Percentiles rank a stretch among this genome's conserved stretches.
phyloP scores from a whole-genome alignment of 2,797 vertebrate species.

The Semotilus atromaculatus region DNA sequence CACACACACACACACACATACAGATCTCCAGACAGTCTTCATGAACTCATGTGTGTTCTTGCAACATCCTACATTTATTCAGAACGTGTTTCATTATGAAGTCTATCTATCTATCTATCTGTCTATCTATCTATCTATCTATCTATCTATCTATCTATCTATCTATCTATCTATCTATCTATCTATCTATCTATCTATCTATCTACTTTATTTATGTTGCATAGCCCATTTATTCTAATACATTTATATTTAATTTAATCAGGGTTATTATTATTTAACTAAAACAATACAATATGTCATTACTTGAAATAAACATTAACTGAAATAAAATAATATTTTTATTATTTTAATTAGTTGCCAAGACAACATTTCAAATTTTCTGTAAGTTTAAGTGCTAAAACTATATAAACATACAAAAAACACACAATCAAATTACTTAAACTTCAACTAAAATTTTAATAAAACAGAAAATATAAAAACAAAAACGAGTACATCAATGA shows the following conservation, averaged over 20 bases:
- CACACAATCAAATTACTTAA: background rate
- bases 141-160: no score
- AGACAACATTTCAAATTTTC: background rate
- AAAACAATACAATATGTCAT: background rate
- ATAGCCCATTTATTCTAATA: background rate
- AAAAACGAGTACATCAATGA: background rate
- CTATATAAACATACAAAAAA: background rate
- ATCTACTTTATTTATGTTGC: background rate
- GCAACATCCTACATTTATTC: background rate
- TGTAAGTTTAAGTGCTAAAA: background rate
- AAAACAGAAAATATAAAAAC: background rate
- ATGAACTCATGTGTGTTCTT: background rate
- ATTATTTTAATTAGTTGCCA: no score
- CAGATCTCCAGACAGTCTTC: background rate
- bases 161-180: no score
- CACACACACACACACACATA: background rate
- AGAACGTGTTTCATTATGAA: no score
- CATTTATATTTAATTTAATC: background rate
- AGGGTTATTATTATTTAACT: no score
- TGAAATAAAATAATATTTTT: no score
- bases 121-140: no score
- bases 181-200: no score
- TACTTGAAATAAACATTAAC: background rate
- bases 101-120: no score
- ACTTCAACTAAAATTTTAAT: background rate